Base-by-base conservation (phyloP, 2,797 vertebrate genomes). In the Nyctalus aviator region DNA sequence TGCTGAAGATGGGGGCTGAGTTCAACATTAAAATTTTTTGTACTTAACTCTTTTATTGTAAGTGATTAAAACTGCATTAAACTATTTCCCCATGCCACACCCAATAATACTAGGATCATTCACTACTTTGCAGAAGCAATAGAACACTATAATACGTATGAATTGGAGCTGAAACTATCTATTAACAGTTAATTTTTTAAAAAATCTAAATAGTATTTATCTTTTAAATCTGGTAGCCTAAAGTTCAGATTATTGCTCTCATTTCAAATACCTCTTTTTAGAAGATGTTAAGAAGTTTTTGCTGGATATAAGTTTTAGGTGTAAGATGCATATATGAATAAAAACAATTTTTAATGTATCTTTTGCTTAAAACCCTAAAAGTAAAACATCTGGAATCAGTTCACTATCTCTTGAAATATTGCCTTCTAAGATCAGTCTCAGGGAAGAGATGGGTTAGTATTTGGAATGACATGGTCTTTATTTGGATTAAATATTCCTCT, bases 351-450 rank as follows among this genome's bases (percentile, higher is more conserved):
- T 50, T 53, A 78, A 68, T 32, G 15, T 30, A 14, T 62, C 53
- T 90, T 94, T 84, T 88, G 17, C 64, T 93, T 94, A 48, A 94
- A 83, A 88, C 20, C 8, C 35, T 66, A 27, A 59, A 92, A 76
- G 44, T 30, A 32, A 77, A 92, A 73, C 37, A 75, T 76, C 50
- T 75, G 27, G 41, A 85, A 69, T 91, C 71, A 55, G 85, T 69
- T 79, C 75, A 25, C 3, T 41, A 48, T 23, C 59, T 77, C 21
- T 85, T 88, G 35, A 94, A 91, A 91, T 66, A 57, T 1, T 81
- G 53, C 35, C 12, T 75, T 78, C 64, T 79, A 75, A 85, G 25
- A 76, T 32, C 53, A 71, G 32, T 35, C 27, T 86, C n/a, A 87
- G 30, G 87, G 32, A 90, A 83, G 53, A 84, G 14, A 72, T 68